phyloP scores from a whole-genome alignment of 2,888 invertebrate genomes.

The Herminia tarsipennalis region DNA sequence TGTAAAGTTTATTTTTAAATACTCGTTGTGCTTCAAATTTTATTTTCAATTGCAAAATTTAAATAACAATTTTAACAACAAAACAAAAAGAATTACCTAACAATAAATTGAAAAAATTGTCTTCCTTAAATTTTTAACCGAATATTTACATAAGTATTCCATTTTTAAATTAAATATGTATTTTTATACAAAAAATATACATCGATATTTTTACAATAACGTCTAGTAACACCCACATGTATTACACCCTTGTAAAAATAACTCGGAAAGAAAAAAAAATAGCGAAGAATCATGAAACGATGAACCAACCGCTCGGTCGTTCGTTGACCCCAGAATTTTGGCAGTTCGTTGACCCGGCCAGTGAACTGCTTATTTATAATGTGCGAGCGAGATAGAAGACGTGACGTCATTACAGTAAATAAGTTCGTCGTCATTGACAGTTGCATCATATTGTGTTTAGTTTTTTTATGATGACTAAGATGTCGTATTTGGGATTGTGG shows the following conservation, averaged over 20 bases:
- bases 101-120: too few species aligned
- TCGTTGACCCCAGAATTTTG: conserved; percentile 72
- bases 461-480: neutral
- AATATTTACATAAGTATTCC: too few species aligned
- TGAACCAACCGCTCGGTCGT: conserved; percentile 57
- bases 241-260: conserved; percentile 10
- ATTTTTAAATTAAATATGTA: too few species aligned
- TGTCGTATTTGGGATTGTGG: neutral
- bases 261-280: conserved; percentile 30
- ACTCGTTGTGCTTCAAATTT: too few species aligned
- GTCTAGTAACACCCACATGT: neutral
- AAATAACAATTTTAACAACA: too few species aligned
- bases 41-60: too few species aligned
- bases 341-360: conserved; percentile 70
- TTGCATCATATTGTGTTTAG: conserved; percentile 16
- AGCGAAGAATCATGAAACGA: conserved; percentile 14
- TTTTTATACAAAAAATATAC: too few species aligned
- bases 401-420: conserved; percentile 31
- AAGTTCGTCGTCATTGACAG: conserved; percentile 15
- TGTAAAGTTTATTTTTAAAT: too few species aligned
- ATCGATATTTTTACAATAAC: too few species aligned
- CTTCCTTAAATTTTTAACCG: too few species aligned
- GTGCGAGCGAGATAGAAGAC: conserved; percentile 46
- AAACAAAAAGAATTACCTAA: too few species aligned
- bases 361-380: conserved; percentile 59